Base-by-base conservation (phyloP, 2,888 invertebrate species). In the Epirrhoe alternata region DNA sequence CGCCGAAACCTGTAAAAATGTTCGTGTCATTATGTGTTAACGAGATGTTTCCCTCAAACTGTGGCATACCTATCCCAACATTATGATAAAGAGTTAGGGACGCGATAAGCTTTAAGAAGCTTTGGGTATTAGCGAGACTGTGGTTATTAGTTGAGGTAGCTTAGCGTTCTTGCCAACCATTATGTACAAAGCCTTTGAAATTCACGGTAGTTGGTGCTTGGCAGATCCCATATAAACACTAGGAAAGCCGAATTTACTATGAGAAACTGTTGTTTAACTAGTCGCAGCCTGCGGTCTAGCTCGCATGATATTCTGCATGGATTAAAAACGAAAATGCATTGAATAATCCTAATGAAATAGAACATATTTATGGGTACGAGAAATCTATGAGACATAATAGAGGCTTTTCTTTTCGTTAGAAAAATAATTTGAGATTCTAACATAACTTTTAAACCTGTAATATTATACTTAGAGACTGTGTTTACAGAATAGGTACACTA, bases 41-140 rank as follows among this genome's bases (percentile, higher is more conserved):
- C 31, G 6, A 53, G 30, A 42, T 66, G 14, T 57, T 56, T 7
- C 17, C 52, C 55, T 38, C 17, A 24, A 51, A 8, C 63, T 64
- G 42, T 42, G 42, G 49, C 16, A 5, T 60, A 59, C 67, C 67
- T 68, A 61, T 53, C 53, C 16, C 56, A 58, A 64, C 64, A 70
- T 68, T 68, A 68, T 72, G 66, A 72, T 65, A 70, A 66, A 65
- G 68, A 68, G 66, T 68, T 60, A 64, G 70, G 67, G 70, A 66
- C 61, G 63, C 52, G 72, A 70, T 66, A 72, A 72, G 72, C 68
- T 64, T 49, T 63, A 68, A 55, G 66, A 64, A 68, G 68, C 64
- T 68, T 64, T 63, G 61, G 63, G 68, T 64, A 65, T 72, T 68
- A 72, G 64, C 61, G 57, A 60, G 50, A 45, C 54, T 54, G 66